A percentile compares a stretch with the other conserved stretches of the same genome.
phyloP scores from a whole-genome alignment of 2,113 vertebrate genomes.

The Mionectes macconnelli region DNA sequence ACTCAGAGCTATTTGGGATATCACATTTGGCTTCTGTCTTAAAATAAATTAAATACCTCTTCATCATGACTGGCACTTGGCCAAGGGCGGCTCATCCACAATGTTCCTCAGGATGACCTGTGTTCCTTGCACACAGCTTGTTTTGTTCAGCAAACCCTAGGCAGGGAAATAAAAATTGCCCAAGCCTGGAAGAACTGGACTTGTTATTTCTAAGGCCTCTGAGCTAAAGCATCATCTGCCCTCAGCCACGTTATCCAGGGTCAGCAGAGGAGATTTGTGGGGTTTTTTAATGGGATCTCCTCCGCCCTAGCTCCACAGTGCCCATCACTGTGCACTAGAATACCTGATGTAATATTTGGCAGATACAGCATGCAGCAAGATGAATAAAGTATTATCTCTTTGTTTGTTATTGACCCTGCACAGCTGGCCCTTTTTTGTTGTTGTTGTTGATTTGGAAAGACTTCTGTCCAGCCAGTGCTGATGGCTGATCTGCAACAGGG shows the following conservation, averaged over 20 bases:
- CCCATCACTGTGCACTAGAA: background rate
- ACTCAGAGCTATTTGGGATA: background rate
- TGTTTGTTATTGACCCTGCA: background rate
- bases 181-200: background rate
- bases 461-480: background rate
- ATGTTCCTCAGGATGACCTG: background rate
- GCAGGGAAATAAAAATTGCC: background rate
- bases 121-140: background rate
- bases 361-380: background rate
- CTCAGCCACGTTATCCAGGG: background rate
- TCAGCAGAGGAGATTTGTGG: background rate
- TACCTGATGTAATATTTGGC: background rate
- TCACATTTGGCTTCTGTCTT: background rate
- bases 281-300: background rate
- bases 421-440: background rate
- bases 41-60: background rate
- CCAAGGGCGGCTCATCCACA: background rate
- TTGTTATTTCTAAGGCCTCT: background rate
- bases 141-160: background rate
- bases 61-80: background rate
- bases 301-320: background rate
- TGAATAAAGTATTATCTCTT: background rate
- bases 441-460: background rate
- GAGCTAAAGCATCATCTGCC: background rate
- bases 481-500: background rate